phyloP scores from a whole-genome alignment of 2,888 invertebrate genomes.

The Tachina fera region DNA sequence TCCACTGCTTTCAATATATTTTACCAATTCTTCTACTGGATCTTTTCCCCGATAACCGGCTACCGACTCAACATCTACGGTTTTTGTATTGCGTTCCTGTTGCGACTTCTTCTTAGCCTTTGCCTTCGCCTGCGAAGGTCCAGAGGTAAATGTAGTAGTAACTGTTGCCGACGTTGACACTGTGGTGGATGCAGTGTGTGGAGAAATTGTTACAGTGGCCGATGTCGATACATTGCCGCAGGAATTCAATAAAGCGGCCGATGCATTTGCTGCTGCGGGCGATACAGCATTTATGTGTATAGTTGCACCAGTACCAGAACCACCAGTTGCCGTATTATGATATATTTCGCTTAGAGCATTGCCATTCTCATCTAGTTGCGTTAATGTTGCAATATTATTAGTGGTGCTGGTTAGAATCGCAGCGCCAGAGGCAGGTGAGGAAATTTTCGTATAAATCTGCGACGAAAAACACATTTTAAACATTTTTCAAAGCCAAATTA shows the following conservation, averaged over 20 bases:
- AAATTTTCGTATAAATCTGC: slow-evolving; percentile 68
- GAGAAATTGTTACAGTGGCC: slow-evolving; percentile 71
- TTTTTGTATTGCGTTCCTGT: slow-evolving; percentile 84
- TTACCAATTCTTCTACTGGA: slow-evolving; percentile 89
- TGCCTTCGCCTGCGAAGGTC: slow-evolving; percentile 85
- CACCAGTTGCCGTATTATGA: slow-evolving; percentile 54
- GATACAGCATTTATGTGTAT: slow-evolving; percentile 67
- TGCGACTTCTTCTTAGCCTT: slow-evolving; percentile 84
- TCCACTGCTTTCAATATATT: slow-evolving; percentile 88
- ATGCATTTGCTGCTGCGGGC: slow-evolving; percentile 61
- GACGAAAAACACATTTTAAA: not conserved
- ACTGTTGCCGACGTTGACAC: slow-evolving; percentile 82
- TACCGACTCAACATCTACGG: slow-evolving; percentile 85
- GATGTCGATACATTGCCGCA: slow-evolving; percentile 67
- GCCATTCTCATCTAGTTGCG: slow-evolving; percentile 90
- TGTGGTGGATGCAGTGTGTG: slow-evolving; percentile 83
- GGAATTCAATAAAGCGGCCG: slow-evolving; percentile 61
- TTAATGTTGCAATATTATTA: slow-evolving; percentile 58
- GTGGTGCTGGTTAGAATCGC: slow-evolving; percentile 48
- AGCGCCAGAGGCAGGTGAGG: slow-evolving; percentile 63
- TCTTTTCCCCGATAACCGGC: slow-evolving; percentile 91
- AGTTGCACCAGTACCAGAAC: slow-evolving; percentile 47
- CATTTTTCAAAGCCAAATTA: no score
- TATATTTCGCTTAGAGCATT: slow-evolving; percentile 86
- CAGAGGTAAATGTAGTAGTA: slow-evolving; percentile 80